Conservation (phyloP, 2,888 invertebrate species). For the Tetropium fuscum region DNA sequence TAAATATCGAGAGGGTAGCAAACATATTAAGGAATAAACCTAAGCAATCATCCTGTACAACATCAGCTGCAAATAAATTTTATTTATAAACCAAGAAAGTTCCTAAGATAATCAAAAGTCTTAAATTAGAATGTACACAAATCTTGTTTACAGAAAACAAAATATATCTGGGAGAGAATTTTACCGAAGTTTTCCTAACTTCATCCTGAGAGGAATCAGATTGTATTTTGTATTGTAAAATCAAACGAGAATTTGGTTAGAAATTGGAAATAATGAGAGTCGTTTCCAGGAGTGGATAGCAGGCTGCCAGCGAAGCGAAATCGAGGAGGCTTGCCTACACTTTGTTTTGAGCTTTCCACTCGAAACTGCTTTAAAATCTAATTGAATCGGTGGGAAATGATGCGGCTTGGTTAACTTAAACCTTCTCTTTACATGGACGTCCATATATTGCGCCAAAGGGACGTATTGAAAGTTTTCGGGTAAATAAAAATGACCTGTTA, state of each 20-base stretch:
- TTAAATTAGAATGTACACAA: too few species aligned
- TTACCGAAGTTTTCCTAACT: not conserved
- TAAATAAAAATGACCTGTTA: conserved; percentile 3
- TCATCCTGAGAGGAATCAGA: conserved; percentile 2
- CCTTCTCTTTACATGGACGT: conserved; percentile 18
- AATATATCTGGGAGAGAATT: too few species aligned
- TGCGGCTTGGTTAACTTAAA: conserved; percentile 37
- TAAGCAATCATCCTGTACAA: too few species aligned
- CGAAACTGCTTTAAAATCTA: conserved; percentile 39
- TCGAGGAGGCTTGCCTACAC: conserved; percentile 17
- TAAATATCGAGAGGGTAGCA: too few species aligned
- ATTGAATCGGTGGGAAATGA: conserved; percentile 42
- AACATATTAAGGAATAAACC: too few species aligned
- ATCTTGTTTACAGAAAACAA: too few species aligned
- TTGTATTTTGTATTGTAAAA: conserved; percentile 8
- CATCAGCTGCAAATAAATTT: too few species aligned
- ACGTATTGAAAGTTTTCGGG: not conserved
- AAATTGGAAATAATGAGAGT: conserved; percentile 24
- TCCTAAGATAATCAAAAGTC: too few species aligned
- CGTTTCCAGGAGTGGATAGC: conserved; percentile 21
- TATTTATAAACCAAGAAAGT: too few species aligned
- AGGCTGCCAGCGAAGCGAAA: conserved; percentile 13
- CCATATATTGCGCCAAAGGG: conserved; percentile 5
- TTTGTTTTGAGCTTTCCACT: conserved; percentile 34
- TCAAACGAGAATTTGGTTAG: conserved; percentile 20